Evolutionary conservation across 2,888 invertebrate species (phyloP).

Genomic region (Junonia oenone): DNA sequence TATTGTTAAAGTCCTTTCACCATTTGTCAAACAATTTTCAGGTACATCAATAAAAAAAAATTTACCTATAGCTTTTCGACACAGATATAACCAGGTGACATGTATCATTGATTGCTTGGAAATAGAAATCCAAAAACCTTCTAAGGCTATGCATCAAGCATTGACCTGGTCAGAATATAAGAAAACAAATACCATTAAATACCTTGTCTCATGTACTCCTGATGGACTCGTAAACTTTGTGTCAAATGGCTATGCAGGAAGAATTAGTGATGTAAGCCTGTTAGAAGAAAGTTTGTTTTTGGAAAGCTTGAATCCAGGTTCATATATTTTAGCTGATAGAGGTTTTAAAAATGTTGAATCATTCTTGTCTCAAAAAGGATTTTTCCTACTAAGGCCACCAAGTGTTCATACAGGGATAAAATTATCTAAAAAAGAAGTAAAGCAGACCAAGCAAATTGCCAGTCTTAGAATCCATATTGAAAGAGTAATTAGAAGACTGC

Average conservation of each 20-base stretch:
- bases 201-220: not conserved
- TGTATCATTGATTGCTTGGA: not conserved
- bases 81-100: not conserved
- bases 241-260: not conserved
- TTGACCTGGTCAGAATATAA: not conserved
- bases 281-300: not conserved
- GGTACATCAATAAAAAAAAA: not conserved
- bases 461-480: too few relatives aligned
- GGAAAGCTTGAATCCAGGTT: not conserved
- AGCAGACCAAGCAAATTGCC: too few relatives aligned
- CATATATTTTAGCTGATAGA: constrained; percentile 1
- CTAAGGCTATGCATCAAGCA: not conserved
- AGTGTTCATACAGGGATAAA: not conserved
- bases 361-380: not conserved
- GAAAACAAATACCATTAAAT: not conserved
- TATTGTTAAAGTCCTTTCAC: too few relatives aligned
- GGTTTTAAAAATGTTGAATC: not conserved
- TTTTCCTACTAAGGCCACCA: not conserved
- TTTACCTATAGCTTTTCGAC: not conserved
- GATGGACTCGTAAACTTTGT: not conserved
- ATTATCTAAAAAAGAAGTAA: not conserved
- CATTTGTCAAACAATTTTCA: too few relatives aligned
- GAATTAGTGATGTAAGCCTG: not conserved
- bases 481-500: not conserved
- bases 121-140: not conserved